These are phyloP conservation scores for Saxicola maurus DNA, from an alignment of 2,797 vertebrate genomes.

Conservation along the genomic window DNA sequence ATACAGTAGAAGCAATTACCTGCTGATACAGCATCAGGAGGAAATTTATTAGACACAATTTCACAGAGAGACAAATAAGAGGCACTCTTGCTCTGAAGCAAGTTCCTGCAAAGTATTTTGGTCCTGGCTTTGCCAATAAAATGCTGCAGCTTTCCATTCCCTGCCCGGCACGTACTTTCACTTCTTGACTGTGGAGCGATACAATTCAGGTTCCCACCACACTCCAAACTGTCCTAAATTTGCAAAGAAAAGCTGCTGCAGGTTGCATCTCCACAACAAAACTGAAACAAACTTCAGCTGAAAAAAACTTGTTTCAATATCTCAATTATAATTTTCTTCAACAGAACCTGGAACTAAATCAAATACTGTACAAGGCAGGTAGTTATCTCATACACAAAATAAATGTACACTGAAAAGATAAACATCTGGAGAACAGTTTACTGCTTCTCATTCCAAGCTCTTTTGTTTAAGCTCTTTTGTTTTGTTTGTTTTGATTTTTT, in stretches of 20 bases:
- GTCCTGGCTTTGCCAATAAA: background rate
- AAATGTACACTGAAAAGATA: background rate
- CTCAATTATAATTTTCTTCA: constrained; percentile 10
- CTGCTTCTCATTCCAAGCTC: background rate
- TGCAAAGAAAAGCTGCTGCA: background rate
- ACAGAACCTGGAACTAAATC: background rate
- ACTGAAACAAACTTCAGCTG: constrained; percentile 9
- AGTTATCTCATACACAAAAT: background rate
- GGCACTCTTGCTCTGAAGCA: background rate
- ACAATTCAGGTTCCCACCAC: background rate
- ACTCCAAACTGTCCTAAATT: constrained; percentile 46
- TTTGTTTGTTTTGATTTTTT: background rate
- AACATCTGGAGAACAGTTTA: background rate
- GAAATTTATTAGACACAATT: background rate
- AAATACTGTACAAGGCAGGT: background rate
- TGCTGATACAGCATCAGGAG: background rate
- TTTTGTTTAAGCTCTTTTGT: background rate
- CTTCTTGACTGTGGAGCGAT: background rate
- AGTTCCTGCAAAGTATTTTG: background rate
- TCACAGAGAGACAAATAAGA: background rate
- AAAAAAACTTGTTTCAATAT: constrained; percentile 38
- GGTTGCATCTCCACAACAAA: constrained; percentile 10
- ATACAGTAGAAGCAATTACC: constrained; percentile 30
- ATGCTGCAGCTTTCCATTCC: background rate
- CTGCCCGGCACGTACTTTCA: background rate